Conservation (phyloP, 2,113 vertebrate genomes). For the Synchiropus splendidus region DNA sequence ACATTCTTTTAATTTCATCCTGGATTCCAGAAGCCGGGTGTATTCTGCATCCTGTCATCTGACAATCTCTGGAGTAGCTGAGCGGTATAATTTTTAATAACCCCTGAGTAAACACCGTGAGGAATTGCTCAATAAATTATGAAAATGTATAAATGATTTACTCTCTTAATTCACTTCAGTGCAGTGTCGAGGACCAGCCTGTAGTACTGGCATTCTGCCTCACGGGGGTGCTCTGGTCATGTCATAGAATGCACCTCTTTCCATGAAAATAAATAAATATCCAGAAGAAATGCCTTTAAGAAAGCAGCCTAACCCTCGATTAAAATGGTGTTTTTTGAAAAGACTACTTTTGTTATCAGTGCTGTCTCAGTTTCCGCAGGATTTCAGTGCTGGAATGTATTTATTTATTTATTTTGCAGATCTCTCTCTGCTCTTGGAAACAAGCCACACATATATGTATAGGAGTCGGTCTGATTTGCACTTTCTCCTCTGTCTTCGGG, state of each 20-base stretch:
- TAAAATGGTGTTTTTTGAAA: slow-evolving; percentile 61
- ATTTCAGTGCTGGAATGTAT: slow-evolving; percentile 50
- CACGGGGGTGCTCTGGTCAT: slow-evolving; percentile 58
- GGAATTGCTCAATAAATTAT: slow-evolving; percentile 69
- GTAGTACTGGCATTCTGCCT: slow-evolving; percentile 12
- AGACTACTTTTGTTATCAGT: slow-evolving; percentile 55
- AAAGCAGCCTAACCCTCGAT: slow-evolving; percentile 32
- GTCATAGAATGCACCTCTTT: slow-evolving; percentile 10
- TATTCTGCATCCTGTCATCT: slow-evolving; percentile 43
- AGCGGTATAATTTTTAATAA: slow-evolving; percentile 65
- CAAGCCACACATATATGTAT: slow-evolving; percentile 13
- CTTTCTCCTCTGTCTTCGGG: neutral
- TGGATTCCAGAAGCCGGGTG: slow-evolving; percentile 26
- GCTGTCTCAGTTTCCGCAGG: slow-evolving; percentile 47
- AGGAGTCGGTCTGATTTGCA: too few relatives aligned
- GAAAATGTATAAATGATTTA: slow-evolving; percentile 69
- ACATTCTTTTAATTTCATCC: slow-evolving; percentile 46
- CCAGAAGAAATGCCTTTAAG: slow-evolving; percentile 44
- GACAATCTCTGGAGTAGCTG: slow-evolving; percentile 55
- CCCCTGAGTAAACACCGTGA: slow-evolving; percentile 62
- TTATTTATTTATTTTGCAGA: too few relatives aligned
- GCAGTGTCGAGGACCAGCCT: slow-evolving; percentile 33
- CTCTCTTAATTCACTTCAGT: slow-evolving; percentile 54
- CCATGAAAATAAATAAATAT: slow-evolving; percentile 23
- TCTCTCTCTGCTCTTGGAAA: slow-evolving; percentile 16